phyloP scores from a whole-genome alignment of 2,797 vertebrate genomes.

The Muraenolepis orangiensis region DNA sequence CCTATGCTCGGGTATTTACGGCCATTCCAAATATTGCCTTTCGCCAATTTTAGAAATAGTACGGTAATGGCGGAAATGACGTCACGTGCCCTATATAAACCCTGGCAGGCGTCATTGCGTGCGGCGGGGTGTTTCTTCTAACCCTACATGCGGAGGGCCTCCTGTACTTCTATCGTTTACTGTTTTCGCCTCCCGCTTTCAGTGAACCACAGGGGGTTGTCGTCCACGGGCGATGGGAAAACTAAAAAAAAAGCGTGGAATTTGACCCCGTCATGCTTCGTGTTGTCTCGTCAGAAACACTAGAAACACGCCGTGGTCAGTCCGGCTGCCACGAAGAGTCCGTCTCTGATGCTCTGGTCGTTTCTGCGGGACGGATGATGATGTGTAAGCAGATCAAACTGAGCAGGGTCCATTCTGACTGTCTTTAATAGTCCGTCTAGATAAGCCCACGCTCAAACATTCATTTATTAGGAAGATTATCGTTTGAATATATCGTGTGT shows the following conservation, averaged over 20 bases:
- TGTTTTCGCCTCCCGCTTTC: conserved; percentile 65
- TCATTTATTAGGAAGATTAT: accelerated
- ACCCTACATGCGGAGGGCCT: conserved; percentile 41
- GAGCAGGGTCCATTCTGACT: conserved; percentile 47
- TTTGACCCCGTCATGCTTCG: conserved; percentile 57
- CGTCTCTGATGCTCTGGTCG: conserved; percentile 61
- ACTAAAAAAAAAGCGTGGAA: conserved; percentile 50
- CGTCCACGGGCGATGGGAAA: not conserved
- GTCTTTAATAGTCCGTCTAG: conserved; percentile 28
- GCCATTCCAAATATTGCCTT: not conserved
- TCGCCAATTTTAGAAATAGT: not conserved
- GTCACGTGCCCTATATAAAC: conserved; percentile 49
- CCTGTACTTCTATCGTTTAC: conserved; percentile 42
- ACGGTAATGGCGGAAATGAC: conserved; percentile 36
- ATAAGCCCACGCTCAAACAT: conserved; percentile 58
- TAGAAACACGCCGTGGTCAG: conserved; percentile 57
- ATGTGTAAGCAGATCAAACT: conserved; percentile 59
- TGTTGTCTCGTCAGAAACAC: conserved; percentile 39
- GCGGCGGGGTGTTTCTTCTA: conserved; percentile 59
- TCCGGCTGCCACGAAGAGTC: conserved; percentile 71
- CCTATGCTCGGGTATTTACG: not conserved
- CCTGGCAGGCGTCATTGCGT: accelerated
- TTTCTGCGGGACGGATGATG: conserved; percentile 27
- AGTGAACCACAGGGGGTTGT: conserved; percentile 53
- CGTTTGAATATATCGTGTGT: too few species aligned